Evolutionary conservation across 2,113 vertebrate genomes (phyloP).

Genomic region (Crocuta crocuta): DNA sequence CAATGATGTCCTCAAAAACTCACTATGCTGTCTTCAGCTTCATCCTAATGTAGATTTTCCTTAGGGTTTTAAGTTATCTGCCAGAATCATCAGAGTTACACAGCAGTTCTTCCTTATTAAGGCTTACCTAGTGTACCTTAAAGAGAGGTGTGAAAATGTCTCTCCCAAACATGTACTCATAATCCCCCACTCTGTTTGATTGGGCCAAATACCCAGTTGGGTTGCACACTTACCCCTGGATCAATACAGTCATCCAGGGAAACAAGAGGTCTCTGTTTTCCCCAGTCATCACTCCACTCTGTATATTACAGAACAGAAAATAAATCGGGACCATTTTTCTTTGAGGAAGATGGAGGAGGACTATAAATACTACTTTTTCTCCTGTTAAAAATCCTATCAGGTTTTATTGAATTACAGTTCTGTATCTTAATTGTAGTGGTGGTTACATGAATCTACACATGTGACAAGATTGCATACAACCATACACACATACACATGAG

Average conservation of each 20-base stretch:
- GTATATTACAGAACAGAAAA: neutral
- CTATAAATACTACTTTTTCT: neutral
- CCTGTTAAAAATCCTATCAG: neutral
- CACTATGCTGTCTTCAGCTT: neutral
- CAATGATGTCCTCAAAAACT: neutral
- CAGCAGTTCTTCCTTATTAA: neutral
- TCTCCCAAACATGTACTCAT: neutral
- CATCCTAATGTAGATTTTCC: neutral
- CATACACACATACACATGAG: neutral
- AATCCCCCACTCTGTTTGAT: neutral
- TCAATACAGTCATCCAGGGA: neutral
- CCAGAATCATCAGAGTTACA: neutral
- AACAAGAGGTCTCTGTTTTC: neutral
- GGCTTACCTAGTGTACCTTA: neutral
- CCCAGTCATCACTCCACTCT: neutral
- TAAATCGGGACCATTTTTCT: neutral
- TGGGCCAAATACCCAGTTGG: neutral
- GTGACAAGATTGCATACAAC: neutral
- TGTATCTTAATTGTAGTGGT: neutral
- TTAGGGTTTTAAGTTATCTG: neutral
- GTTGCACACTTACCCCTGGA: neutral
- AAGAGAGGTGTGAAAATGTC: neutral
- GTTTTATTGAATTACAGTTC: neutral
- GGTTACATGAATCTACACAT: neutral
- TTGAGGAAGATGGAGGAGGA: neutral